Evolutionary conservation across 2,888 invertebrate genomes (phyloP).

Genomic region (Pollenia labialis): DNA sequence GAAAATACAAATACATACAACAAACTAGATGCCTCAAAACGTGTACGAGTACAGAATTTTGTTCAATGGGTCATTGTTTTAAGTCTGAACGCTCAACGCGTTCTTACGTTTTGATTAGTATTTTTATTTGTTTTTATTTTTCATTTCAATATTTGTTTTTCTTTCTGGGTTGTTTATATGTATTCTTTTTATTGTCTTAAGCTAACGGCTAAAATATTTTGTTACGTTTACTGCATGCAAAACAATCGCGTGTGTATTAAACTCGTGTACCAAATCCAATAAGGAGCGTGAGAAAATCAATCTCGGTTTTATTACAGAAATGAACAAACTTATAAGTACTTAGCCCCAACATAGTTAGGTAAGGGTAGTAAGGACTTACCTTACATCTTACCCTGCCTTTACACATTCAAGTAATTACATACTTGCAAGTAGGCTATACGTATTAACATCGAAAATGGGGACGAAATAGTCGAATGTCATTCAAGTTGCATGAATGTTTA

Average conservation of each 20-base stretch:
- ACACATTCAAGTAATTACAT: too few species aligned
- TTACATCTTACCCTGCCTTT: too few species aligned
- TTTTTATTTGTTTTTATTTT: conserved; percentile 21
- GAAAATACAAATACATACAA: conserved; percentile 27
- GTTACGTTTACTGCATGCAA: conserved; percentile 70
- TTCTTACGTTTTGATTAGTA: conserved; percentile 52
- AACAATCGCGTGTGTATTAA: conserved; percentile 80
- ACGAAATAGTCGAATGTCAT: too few species aligned
- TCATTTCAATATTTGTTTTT: conserved; percentile 32
- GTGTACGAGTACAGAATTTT: conserved; percentile 25
- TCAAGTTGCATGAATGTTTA: too few species aligned
- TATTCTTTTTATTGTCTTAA: conserved; percentile 28
- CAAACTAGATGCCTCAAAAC: conserved; percentile 34
- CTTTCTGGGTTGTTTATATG: neutral
- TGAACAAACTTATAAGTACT: conserved; percentile 33
- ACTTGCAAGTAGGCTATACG: too few species aligned
- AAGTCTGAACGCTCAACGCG: conserved; percentile 46
- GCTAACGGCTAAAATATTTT: conserved; percentile 63
- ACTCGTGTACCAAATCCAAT: conserved; percentile 79
- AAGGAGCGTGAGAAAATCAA: conserved; percentile 82
- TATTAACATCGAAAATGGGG: too few species aligned
- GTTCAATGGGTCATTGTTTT: conserved; percentile 66
- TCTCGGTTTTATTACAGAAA: conserved; percentile 68
- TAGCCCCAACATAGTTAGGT: neutral
- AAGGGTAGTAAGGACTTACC: neutral